These are phyloP conservation scores for Dryobates pubescens DNA, from an alignment of 2,797 vertebrate genomes.

Conservation along the genomic window DNA sequence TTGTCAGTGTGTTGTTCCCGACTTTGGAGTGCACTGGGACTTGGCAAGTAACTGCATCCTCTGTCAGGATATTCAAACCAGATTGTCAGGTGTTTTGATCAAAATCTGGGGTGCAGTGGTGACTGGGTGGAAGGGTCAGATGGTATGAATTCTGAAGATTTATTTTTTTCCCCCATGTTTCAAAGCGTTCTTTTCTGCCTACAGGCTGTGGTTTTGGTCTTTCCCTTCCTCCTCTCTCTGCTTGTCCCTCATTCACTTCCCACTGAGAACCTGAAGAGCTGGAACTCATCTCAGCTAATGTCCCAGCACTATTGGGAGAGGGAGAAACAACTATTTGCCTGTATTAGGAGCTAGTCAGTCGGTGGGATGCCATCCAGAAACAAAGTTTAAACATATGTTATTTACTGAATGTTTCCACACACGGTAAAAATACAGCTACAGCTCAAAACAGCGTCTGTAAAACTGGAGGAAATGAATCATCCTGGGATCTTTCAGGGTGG, in stretches of 20 bases:
- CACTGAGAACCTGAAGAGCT: not conserved
- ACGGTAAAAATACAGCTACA: slow-evolving; percentile 38
- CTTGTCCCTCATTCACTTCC: not conserved
- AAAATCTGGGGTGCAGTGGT: not conserved
- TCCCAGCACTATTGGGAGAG: not conserved
- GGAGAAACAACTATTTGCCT: not conserved
- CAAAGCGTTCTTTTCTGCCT: not conserved
- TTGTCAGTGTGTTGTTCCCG: not conserved
- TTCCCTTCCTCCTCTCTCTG: not conserved
- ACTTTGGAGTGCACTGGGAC: not conserved
- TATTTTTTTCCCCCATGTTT: not conserved
- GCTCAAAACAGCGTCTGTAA: slow-evolving; percentile 22
- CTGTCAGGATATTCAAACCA: not conserved
- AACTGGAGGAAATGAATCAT: slow-evolving; percentile 58
- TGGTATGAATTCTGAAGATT: not conserved
- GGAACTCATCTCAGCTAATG: not conserved
- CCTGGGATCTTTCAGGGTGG: not conserved
- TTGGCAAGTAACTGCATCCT: not conserved
- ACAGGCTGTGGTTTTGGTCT: not conserved
- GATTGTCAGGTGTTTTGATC: not conserved
- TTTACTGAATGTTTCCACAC: slow-evolving; percentile 62
- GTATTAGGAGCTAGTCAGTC: slow-evolving; percentile 18
- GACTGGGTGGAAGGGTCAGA: not conserved
- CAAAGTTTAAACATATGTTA: slow-evolving; percentile 52
- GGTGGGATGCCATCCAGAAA: slow-evolving; percentile 23